Percentiles rank a stretch among this genome's conserved stretches.
Evolutionary conservation across 2,888 invertebrate species (phyloP).

Genomic region (Marronus borbonicus): DNA sequence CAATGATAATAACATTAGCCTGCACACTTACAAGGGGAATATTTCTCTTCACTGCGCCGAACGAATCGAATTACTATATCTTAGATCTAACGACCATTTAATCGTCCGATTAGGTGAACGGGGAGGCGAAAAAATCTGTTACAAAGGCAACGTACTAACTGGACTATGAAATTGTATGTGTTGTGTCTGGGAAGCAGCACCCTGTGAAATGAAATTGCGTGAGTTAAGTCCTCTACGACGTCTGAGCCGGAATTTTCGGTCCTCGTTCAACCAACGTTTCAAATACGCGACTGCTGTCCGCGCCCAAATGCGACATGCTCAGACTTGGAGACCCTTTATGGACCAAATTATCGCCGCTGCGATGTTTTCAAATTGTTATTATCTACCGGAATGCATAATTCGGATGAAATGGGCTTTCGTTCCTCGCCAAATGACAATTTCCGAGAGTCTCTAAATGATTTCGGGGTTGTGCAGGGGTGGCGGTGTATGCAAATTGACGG

Average conservation of each 20-base stretch:
- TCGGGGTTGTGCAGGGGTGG: slow-evolving; percentile 19
- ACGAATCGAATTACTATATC: slow-evolving; percentile 43
- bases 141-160: slow-evolving; percentile 46
- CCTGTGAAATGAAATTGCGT: slow-evolving; percentile 56
- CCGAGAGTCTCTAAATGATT: slow-evolving; percentile 46
- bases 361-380: slow-evolving; percentile 57
- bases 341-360: slow-evolving; percentile 55
- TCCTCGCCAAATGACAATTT: slow-evolving; percentile 49
- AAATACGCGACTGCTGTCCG: slow-evolving; percentile 27
- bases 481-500: slow-evolving; percentile 42
- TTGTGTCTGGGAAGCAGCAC: slow-evolving; percentile 55
- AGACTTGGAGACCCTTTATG: slow-evolving; percentile 56
- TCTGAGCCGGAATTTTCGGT: slow-evolving; percentile 36
- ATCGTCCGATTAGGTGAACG: slow-evolving; percentile 37
- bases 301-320: slow-evolving; percentile 47
- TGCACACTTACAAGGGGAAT: not conserved
- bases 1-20: too few species aligned
- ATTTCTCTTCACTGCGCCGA: slow-evolving; percentile 11
- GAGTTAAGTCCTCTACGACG: slow-evolving; percentile 51
- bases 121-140: slow-evolving; percentile 47
- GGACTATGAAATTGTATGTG: slow-evolving; percentile 54
- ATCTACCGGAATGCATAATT: slow-evolving; percentile 51
- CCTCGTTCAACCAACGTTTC: slow-evolving; percentile 31
- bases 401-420: slow-evolving; percentile 51
- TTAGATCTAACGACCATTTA: slow-evolving; percentile 44